phyloP scores from a whole-genome alignment of 2,888 invertebrate species.

The Aethes cnicana region DNA sequence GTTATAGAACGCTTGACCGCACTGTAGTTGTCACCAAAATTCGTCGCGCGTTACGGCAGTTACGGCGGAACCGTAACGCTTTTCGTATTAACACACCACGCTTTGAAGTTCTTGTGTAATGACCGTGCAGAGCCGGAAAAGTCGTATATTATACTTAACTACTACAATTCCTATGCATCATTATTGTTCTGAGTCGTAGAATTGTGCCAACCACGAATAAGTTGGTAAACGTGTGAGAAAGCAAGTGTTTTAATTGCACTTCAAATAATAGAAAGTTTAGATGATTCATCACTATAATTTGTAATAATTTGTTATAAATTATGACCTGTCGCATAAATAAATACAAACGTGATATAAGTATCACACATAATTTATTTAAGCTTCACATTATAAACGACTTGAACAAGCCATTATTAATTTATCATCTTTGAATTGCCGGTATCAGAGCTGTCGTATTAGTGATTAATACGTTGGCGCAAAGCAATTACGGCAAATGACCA shows the following conservation, averaged over 20 bases:
- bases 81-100: constrained; percentile 30
- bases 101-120: constrained; percentile 28
- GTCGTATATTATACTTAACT: constrained; percentile 6
- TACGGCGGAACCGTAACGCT: constrained; percentile 32
- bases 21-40: constrained; percentile 35
- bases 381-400: constrained; percentile 41
- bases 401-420: constrained; percentile 48
- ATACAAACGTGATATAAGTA: constrained; percentile 23
- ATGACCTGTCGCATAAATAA: constrained; percentile 28
- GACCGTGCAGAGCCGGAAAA: constrained; percentile 20
- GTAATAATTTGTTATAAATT: constrained; percentile 13
- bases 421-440: constrained; percentile 57
- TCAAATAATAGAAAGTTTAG: too few species aligned
- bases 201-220: too few species aligned
- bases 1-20: constrained; percentile 28
- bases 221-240: too few species aligned
- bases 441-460: constrained; percentile 69
- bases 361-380: constrained; percentile 33
- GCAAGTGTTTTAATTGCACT: too few species aligned
- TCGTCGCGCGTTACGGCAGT: constrained; percentile 32
- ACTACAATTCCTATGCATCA: background rate
- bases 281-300: constrained; percentile 12
- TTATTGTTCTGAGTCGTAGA: background rate
- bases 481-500: constrained; percentile 69
- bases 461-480: constrained; percentile 69